A percentile compares a stretch with the other conserved stretches of the same genome.
Conservation (phyloP, 2,113 vertebrate species). For the Ptyas mucosa region DNA sequence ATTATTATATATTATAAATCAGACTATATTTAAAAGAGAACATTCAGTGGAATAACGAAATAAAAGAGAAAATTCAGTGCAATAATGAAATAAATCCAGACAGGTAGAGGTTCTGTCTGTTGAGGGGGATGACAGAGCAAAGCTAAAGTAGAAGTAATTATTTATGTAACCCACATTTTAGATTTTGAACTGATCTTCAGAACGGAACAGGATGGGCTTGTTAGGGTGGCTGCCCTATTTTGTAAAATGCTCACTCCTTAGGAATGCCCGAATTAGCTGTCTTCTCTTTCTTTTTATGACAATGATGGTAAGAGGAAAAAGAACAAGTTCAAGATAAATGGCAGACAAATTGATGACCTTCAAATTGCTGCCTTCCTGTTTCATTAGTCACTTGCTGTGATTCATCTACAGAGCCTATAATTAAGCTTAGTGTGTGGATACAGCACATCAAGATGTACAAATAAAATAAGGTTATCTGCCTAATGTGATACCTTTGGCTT, state of each 20-base stretch:
- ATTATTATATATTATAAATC: not conserved
- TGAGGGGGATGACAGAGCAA: not conserved
- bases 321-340: constrained; percentile 6
- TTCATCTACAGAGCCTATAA: constrained; percentile 9
- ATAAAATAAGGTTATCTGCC: not conserved
- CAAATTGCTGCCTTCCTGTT: constrained; percentile 13
- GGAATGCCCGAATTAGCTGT: not conserved
- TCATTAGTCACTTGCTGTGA: not conserved
- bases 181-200: not conserved
- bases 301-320: not conserved
- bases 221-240: not conserved
- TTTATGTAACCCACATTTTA: not conserved
- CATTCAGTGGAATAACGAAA: not conserved
- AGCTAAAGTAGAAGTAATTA: not conserved
- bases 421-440: constrained; percentile 17
- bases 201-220: not conserved
- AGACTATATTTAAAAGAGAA: not conserved
- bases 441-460: constrained; percentile 35
- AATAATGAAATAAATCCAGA: not conserved
- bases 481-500: not conserved
- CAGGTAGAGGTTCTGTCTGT: not conserved
- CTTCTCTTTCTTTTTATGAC: not conserved
- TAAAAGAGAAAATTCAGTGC: not conserved
- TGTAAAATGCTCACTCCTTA: not conserved
- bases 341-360: not conserved